Evolutionary conservation across 2,797 vertebrate species (phyloP), one percentile per base, ranked within the genome.

Genomic region (Echiichthys vipera): DNA sequence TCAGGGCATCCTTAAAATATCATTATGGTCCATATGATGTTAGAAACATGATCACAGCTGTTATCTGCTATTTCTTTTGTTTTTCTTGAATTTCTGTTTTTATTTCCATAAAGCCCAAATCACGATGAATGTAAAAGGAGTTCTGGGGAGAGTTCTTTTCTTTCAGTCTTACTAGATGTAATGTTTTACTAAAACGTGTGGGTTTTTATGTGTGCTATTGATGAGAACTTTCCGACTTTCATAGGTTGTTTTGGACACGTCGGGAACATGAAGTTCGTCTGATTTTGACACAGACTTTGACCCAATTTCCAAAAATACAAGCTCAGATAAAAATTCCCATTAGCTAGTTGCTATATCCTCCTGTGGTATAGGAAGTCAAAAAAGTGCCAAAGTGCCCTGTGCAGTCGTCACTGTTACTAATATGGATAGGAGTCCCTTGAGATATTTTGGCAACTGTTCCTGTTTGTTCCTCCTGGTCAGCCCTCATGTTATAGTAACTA

Each of bases 101-200:
- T 68, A 34, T 76, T 73, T 49, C 27, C 54, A 67, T 46, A 36
- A 74, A 45, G 77, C 77, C 82, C 67, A 77, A 77, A 83, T 92
- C 84, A 90, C 68, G 69, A 80, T 93, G 91, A 93, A 93, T 93
- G 92, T 94, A 91, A 89, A 89, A 65, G 79, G 73, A 80, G 55
- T 83, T 79, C 64, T 81, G 64, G 70, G 74, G 54, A 54, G 45
- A n/a, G 69, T 77, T 84, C 43, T 84, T 88, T 88, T 83, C 74
- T 76, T 85, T 80, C 63, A 65, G 72, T 85, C 71, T 84, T 76
- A 80, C 46, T 76, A 80, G 72, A 78, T 85, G 71, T 87, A 87
- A 74, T 68, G 79, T 89, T 87, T 90, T 83, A 86, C 84, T 77
- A 66, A 86, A 86, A 71, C 77, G 80, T 66, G 39, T 78, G 40